Conservation (phyloP, 2,797 vertebrate genomes). For the Crypturellus tataupa region DNA sequence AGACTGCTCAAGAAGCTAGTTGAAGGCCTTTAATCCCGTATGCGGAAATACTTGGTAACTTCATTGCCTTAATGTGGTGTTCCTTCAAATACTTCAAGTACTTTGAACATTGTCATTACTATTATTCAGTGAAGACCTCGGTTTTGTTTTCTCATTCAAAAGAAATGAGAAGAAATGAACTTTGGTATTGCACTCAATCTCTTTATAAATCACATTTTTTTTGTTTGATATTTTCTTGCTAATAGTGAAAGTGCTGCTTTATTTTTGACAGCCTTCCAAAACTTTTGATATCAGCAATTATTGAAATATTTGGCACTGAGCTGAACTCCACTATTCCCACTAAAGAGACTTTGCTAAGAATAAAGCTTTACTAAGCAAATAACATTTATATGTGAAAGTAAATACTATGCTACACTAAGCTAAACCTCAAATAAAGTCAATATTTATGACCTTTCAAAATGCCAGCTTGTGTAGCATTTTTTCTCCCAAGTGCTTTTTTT, state of each 20-base stretch:
- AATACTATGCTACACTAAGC: not conserved
- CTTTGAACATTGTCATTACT: not conserved
- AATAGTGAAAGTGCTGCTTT: not conserved
- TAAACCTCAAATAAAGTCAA: not conserved
- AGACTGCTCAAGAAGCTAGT: not conserved
- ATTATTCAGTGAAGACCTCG: not conserved
- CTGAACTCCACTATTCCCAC: not conserved
- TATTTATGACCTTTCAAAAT: not conserved
- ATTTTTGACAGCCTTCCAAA: not conserved
- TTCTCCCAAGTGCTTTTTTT: not conserved
- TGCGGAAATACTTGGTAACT: not conserved
- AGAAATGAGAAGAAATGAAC: not conserved
- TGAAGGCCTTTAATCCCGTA: not conserved
- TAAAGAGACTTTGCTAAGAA: not conserved
- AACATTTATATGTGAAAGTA: not conserved
- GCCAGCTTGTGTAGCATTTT: not conserved
- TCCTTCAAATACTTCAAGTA: not conserved
- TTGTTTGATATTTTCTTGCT: not conserved
- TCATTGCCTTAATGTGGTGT: not conserved
- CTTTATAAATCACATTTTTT: not conserved
- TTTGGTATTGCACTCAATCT: not conserved
- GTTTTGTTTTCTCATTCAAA: not conserved
- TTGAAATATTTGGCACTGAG: not conserved
- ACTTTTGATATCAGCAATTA: not conserved
- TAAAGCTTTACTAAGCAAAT: not conserved